Base-by-base conservation (phyloP, 1,140 invertebrate genomes). In the Apis mellifera region DNA sequence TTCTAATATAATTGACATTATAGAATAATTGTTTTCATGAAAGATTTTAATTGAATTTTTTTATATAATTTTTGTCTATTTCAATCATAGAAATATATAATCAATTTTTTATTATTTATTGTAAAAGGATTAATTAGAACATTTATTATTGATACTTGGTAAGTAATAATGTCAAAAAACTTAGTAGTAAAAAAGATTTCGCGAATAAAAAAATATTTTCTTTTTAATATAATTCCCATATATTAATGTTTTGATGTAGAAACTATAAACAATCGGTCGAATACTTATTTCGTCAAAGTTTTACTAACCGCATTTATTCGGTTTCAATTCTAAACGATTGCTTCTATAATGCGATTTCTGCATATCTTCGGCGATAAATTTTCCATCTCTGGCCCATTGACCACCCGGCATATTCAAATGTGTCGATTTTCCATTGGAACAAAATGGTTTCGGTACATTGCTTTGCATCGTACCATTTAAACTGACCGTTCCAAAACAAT, bases 381-480 rank as follows among this genome's bases (percentile, higher is more conserved):
- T 97, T 54, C 95, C 93, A 79, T 95, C 95, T 89, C 96, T 95
- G 5, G 95, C 94, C 95, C 96, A 96, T 81, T 96, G 95, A 3
- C 96, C 96, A 2, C 96, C 96, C 0, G 96, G 96, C 96, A 97
- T 97, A 84, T 96, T 96, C 5, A 96, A 90, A 89, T 97, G 95
- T 21, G 95, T 95, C 8, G 93, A 93, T 54, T 93, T 93, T 48
- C 95, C 95, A 77, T 93, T 94, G 0, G 96, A 95, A 70, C 94
- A 94, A 86, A 95, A 96, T n/a, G 96, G 96, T 72, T 95, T 95
- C 1, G 96, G 96, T 0, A 97, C 96, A 92, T 96, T 96, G 52
- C 95, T 97, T 89, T 97, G 96, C 96, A 97, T 97, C 0, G 95
- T 95, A 4, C 96, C 95, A 83, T 95, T 95, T 3, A 97, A 91